A percentile compares a stretch with the other conserved stretches of the same genome.
Conservation (phyloP, 1,140 invertebrate species). For the Leptinotarsa undecemlineata region DNA sequence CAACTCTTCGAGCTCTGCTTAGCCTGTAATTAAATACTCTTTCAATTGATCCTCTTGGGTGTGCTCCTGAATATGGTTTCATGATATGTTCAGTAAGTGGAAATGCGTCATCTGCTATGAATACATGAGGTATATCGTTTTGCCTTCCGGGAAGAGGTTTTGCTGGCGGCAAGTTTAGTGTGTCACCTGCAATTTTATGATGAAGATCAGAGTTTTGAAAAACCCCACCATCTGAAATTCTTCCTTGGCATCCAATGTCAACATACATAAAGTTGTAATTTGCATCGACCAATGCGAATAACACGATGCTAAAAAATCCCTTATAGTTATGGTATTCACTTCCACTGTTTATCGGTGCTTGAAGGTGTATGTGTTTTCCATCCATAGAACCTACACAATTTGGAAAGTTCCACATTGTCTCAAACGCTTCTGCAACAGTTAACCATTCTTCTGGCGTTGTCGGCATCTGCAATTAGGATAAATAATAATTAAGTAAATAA, state of each 20-base stretch:
- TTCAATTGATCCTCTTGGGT: neutral
- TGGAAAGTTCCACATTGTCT: constrained; percentile 16
- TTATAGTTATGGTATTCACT: constrained; percentile 32
- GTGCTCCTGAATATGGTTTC: neutral
- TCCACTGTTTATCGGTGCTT: constrained; percentile 26
- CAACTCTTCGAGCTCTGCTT: neutral
- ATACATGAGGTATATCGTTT: neutral
- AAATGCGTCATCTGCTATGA: neutral
- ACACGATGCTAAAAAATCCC: constrained; percentile 25
- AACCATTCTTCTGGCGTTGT: constrained; percentile 18
- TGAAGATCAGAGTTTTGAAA: neutral
- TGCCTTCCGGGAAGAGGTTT: constrained; percentile 15
- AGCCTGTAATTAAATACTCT: constrained; percentile 1
- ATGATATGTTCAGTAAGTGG: neutral
- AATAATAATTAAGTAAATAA: neutral
- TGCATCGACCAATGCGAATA: constrained; percentile 33
- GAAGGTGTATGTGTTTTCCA: constrained; percentile 25
- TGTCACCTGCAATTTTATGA: neutral
- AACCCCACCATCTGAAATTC: constrained; percentile 28
- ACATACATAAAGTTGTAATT: constrained; percentile 31
- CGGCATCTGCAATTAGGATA: constrained; percentile 10
- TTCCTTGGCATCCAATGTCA: constrained; percentile 26
- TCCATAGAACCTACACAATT: constrained; percentile 26
- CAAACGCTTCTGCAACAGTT: constrained; percentile 13
- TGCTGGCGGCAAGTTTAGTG: neutral